Conservation (phyloP, 1,140 invertebrate species). For the Zelostemma sp. region DNA sequence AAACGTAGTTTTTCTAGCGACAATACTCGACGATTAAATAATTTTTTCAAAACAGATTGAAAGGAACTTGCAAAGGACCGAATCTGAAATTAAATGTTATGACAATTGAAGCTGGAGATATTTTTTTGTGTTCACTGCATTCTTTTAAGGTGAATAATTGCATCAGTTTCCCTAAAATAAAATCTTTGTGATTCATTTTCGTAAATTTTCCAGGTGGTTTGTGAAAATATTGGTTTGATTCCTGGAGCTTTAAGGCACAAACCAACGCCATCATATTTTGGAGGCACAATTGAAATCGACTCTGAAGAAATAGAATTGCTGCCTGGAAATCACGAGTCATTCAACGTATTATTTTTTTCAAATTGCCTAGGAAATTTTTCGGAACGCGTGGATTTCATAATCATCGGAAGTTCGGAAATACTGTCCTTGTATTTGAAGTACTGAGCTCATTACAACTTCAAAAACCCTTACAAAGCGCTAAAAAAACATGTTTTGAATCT, state of each 20-base stretch:
- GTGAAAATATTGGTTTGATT: constrained; percentile 53
- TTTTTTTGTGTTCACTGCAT: constrained; percentile 55
- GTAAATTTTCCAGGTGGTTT: constrained; percentile 47
- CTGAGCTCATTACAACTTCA: background rate
- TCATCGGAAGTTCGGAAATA: constrained; percentile 56
- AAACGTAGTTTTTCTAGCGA: constrained; percentile 1
- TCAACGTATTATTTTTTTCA: constrained; percentile 54
- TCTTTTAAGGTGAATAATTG: constrained; percentile 54
- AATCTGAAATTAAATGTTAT: constrained; percentile 56
- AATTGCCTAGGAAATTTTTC: constrained; percentile 55
- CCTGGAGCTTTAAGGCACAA: constrained; percentile 48
- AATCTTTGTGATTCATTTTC: background rate
- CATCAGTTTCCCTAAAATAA: background rate
- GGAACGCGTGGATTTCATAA: constrained; percentile 56
- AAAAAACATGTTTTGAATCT: constrained; percentile 1
- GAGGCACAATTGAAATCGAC: constrained; percentile 44
- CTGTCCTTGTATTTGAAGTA: constrained; percentile 56
- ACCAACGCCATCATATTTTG: constrained; percentile 44
- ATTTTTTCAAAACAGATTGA: constrained; percentile 31
- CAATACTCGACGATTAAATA: background rate
- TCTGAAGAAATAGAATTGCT: constrained; percentile 35
- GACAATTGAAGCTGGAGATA: constrained; percentile 49
- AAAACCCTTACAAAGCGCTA: background rate
- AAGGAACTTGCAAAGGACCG: constrained; percentile 57
- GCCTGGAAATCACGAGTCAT: constrained; percentile 47